Conservation (phyloP, 2,888 invertebrate species). For the Parasteatoda lunata region DNA sequence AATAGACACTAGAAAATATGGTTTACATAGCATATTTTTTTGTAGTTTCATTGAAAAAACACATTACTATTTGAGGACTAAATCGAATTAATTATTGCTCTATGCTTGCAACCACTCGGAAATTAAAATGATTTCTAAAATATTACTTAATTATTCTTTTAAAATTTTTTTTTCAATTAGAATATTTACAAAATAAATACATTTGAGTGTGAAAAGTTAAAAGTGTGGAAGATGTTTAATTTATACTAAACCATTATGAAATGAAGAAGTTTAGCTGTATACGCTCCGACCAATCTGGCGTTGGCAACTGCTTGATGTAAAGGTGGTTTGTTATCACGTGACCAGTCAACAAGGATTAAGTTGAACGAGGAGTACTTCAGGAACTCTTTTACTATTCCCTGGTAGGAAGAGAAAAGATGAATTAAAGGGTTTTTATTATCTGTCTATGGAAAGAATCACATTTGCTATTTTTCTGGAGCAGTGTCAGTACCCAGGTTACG, state of each 20-base stretch:
- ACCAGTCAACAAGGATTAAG: slow-evolving; percentile 45
- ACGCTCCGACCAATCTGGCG: slow-evolving; percentile 34
- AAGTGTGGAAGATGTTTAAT: neutral
- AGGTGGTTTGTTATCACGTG: slow-evolving; percentile 10
- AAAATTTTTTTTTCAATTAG: neutral
- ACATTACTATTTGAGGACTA: too few relatives aligned
- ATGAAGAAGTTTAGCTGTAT: slow-evolving; percentile 2
- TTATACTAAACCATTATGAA: neutral
- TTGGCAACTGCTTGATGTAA: slow-evolving; percentile 42
- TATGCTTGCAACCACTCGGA: neutral
- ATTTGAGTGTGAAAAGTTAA: neutral
- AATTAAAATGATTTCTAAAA: neutral
- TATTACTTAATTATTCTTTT: neutral
- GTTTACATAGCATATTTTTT: too few relatives aligned
- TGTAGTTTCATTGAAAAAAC: too few relatives aligned
- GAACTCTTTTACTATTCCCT: slow-evolving; percentile 25
- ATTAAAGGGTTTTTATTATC: too few relatives aligned
- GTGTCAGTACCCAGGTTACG: too few relatives aligned
- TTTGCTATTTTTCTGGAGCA: too few relatives aligned
- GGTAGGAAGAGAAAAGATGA: neutral
- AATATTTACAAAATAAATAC: neutral
- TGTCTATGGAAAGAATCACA: too few relatives aligned
- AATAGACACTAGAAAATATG: too few relatives aligned
- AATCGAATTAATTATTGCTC: too few relatives aligned
- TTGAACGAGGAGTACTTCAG: slow-evolving; percentile 17